Evolutionary conservation across 2,797 vertebrate species (phyloP), one percentile per base, ranked within the genome.

Genomic region (Diplodus puntazzo): DNA sequence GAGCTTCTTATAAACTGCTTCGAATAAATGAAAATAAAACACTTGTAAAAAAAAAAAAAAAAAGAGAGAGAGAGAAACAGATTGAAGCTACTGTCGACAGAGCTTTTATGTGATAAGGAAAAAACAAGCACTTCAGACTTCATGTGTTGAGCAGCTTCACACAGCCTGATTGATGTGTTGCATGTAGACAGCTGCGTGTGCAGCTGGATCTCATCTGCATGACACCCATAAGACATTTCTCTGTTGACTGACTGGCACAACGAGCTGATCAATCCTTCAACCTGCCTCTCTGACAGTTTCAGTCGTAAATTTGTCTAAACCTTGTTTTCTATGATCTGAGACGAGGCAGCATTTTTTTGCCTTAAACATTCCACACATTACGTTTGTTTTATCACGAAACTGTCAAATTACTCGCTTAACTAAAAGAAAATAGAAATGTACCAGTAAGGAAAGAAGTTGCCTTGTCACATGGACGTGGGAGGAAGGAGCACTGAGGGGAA

Each of bases 151-250:
- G 62, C 62, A 71, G 60, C 46, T 61, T 60, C 39, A 75, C 27
- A 58, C 50, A 53, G 59, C 48, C 18, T 72, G 72, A 83, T 64
- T 77, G 69, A 77, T 77, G 79, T 65, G 68, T 52, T 59, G 48
- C 65, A 66, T 54, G 58, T 67, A 69, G 82, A 85, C 82, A 87
- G 65, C 65, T 86, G 83, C 54, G 39, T 75, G 30, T 50, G 30
- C 72, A 83, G 71, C 83, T 87, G 81, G 77, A 86, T 50, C 18
- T 82, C 75, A 79, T 88, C 64, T 85, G 49, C 64, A 71, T 82
- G 54, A 77, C 45, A 85, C 60, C 49, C 75, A 71, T 54, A 46
- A 70, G 52, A 60, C 66, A 67, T 23, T 54, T 79, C 18, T 58
- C 42, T 75, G 58, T 63, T 72, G 46, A 67, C 23, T 72, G 46